Evolutionary conservation across 2,113 vertebrate genomes (phyloP), one percentile per base, ranked within the genome.

Genomic region (Romanogobio albipinnatus): DNA sequence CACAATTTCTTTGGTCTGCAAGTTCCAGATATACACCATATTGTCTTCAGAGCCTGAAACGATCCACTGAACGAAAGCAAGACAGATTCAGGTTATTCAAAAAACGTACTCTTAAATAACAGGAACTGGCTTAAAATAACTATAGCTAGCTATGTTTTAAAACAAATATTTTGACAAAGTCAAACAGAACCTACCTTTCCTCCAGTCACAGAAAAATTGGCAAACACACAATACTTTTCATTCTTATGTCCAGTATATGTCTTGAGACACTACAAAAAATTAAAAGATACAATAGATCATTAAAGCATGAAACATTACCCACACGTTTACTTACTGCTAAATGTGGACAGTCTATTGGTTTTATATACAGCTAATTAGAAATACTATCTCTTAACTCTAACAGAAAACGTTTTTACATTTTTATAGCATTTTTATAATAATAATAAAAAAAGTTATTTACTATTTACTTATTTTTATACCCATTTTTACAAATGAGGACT

Each of bases 191-290:
- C 56, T 53, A 99, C 98, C 97, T 99, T 99, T 71, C 98, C 98
- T 0, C 98, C 98, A 0, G 98, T 99, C 84, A 99, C 98, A 0
- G 98, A 99, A 92, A 99, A 99, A 87, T 99, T 99, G 0, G 98
- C 98, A 81, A 99, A 99, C 91, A 99, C 98, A 94, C 98, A 99
- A 92, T 99, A 99, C 84, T 99, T 99, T 94, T 99, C 98, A 0
- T 99, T 99, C 94, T 99, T 99, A 93, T 99, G 98, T 84, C 97
- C 96, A 0, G 97, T 97, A 94, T 99, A 99, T 0, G 98, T 99
- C 94, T 99, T 99, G 94, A 99, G 95, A 91, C 98, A 99, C 98
- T 99, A 95, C 0, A 91, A 45, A 33, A 92, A 26, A 3, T 90
- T 49, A 76, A 39, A 62, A 0, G 29, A 73, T 26, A 70, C 17